Evolutionary conservation across 2,797 vertebrate species (phyloP).

Genomic region (Platyrinchus mystaceus): DNA sequence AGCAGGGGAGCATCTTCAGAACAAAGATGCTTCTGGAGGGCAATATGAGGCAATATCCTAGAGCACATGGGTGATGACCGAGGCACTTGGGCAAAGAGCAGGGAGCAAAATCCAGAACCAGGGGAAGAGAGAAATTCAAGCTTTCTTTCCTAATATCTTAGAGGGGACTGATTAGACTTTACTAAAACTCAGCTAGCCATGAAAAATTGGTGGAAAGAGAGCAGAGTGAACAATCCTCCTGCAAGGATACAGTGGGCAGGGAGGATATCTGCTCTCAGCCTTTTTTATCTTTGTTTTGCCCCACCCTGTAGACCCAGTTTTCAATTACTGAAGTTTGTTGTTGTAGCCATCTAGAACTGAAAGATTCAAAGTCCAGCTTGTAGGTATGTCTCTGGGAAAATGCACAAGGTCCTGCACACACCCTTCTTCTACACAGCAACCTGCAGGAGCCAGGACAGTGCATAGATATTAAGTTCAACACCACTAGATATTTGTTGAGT

Average conservation of each 20-base stretch:
- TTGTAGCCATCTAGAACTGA: neutral
- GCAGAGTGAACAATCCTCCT: neutral
- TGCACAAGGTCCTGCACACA: neutral
- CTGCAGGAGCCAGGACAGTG: neutral
- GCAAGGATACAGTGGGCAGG: neutral
- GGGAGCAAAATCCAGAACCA: neutral
- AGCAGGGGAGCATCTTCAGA: neutral
- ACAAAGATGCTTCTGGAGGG: neutral
- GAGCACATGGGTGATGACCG: accelerated
- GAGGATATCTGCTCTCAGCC: neutral
- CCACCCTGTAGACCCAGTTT: neutral
- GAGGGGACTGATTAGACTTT: neutral
- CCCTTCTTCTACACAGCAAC: neutral
- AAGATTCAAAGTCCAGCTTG: neutral
- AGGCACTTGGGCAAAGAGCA: neutral
- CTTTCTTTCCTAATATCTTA: neutral
- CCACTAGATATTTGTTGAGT: accelerated
- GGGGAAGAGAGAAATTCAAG: neutral
- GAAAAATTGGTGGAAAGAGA: neutral
- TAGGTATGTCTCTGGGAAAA: neutral
- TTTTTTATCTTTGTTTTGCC: neutral
- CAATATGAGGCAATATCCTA: neutral
- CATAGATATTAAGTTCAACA: neutral
- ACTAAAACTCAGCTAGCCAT: neutral
- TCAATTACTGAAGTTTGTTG: neutral